Percentiles rank a stretch among this genome's conserved stretches.
Conservation (phyloP, 2,113 vertebrate species). For the Circaetus cinerascens region DNA sequence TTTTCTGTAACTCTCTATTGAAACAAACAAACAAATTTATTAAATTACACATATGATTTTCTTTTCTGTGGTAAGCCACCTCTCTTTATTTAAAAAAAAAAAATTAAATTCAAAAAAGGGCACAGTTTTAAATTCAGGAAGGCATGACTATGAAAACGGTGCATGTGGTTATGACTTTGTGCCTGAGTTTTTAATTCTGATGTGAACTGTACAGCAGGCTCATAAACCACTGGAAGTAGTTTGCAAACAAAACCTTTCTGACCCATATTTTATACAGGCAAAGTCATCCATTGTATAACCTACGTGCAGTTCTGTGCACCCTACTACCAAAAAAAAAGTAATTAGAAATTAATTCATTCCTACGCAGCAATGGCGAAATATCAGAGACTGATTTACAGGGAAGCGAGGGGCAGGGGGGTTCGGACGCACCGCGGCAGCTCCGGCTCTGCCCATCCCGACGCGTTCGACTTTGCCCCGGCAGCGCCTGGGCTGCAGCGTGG, state of each 20-base stretch:
- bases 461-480: not conserved
- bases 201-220: fast-evolving
- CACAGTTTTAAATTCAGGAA: not conserved
- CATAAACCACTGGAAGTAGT: not conserved
- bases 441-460: not conserved
- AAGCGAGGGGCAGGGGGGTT: not conserved
- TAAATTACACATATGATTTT: not conserved
- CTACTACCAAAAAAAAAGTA: not conserved
- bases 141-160: fast-evolving
- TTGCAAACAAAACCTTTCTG: not conserved
- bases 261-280: not conserved
- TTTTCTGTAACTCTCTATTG: not conserved
- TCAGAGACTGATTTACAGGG: fast-evolving
- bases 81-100: not conserved
- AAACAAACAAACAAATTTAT: not conserved
- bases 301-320: not conserved
- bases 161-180: fast-evolving
- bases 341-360: not conserved
- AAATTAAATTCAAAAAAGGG: not conserved
- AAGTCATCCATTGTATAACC: not conserved
- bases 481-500: not conserved
- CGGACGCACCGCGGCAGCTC: fast-evolving
- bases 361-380: not conserved
- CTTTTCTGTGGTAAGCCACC: not conserved
- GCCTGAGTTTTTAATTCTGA: not conserved